Evolutionary conservation across 2,113 vertebrate species (phyloP), one percentile per base, ranked within the genome.

Genomic region (Cynocephalus volans): DNA sequence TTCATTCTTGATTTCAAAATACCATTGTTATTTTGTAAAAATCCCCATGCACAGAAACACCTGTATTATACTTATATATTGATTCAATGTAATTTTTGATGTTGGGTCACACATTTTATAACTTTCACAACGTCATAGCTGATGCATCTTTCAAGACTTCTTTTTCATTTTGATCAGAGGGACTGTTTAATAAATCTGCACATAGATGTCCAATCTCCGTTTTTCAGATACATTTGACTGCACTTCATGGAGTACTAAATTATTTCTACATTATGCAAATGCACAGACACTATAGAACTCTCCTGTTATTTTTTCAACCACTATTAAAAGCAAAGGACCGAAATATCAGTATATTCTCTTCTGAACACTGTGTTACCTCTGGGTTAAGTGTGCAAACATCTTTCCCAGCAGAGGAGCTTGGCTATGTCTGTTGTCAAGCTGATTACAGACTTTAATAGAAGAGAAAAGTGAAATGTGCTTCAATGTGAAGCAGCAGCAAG

Each of bases 361-460:
- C 90, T 90, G 41, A 41, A 95, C 7, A 84, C 28, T 88, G 8
- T 18, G n/a, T 10, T 28, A 0, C 36, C 8, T 36, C 62, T 85
- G 87, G 13, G 48, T 73, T 67, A 97, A 12, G 28, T 11, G 45
- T 72, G 36, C 1, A 88, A 86, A 93, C 60, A 88, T 83, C 52
- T 72, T 58, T 23, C 69, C 14, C 65, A 54, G 24, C 3, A 6
- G 64, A 88, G 24, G 31, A 65, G 10, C 86, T 76, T 83, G 77
- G 58, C 92, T 76, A 23, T 81, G 81, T 95, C 95, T 97, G 72
- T 86, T 97, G 97, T 95, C 75, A 98, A 96, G 50, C 50, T 95
- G 91, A 92, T 73, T 64, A 0, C 81, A 90, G 80, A 77, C 87
- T 96, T 95, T 0, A 11, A 64, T 50, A 64, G 67, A 52, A 90